Evolutionary conservation across 2,888 invertebrate species (phyloP).

Genomic region (Megaustenia siamemsis): DNA sequence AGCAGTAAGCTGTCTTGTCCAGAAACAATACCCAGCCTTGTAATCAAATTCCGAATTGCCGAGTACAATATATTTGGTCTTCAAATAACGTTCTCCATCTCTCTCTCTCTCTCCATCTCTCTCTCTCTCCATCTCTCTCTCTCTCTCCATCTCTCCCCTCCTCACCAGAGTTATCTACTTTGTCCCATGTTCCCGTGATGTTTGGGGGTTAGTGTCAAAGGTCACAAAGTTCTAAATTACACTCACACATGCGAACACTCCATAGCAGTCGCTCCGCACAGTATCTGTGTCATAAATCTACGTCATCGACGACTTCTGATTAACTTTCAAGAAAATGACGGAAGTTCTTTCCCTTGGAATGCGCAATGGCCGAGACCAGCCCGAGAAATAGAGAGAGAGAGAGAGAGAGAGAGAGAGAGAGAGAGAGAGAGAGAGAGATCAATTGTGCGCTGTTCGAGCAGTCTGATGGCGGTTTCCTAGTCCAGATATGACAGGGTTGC

Average conservation of each 20-base stretch:
- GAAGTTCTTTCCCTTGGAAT: constrained; percentile 21
- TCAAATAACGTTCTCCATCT: neutral
- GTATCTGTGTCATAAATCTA: constrained; percentile 56
- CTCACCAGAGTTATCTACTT: neutral
- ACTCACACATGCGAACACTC: constrained; percentile 18
- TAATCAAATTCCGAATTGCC: too few species aligned
- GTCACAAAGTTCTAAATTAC: neutral
- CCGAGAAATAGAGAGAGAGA: constrained; percentile 37
- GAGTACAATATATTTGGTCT: too few species aligned
- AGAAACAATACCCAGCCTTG: too few species aligned
- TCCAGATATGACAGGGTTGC: constrained; percentile 46
- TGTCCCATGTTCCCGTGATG: too few species aligned
- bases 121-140: constrained; percentile 25
- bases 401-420: constrained; percentile 35
- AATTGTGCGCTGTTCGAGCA: constrained; percentile 13
- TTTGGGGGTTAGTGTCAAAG: neutral
- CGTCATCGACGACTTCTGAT: constrained; percentile 58
- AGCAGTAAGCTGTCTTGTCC: too few species aligned
- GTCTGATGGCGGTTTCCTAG: constrained; percentile 37
- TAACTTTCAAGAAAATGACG: constrained; percentile 49
- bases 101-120: constrained; percentile 25
- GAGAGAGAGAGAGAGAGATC: constrained; percentile 38
- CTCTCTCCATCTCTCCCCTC: neutral
- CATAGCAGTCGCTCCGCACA: neutral
- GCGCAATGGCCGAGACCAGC: neutral